Evolutionary conservation across 2,888 invertebrate genomes (phyloP).

Genomic region (Dynastes tityus): DNA sequence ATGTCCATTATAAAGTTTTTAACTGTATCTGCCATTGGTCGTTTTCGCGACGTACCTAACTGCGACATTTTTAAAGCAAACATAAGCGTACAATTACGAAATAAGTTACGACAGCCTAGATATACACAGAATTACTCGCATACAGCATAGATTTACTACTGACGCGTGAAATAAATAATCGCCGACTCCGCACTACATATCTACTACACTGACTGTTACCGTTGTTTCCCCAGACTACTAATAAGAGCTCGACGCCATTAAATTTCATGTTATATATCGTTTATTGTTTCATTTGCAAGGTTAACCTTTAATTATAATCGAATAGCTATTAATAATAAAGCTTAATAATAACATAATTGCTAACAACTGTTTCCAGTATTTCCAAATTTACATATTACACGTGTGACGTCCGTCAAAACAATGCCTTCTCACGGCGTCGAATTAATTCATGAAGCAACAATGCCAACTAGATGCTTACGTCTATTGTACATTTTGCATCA

Average conservation of each 20-base stretch:
- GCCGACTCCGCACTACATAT: too few species aligned
- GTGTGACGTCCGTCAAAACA: neutral
- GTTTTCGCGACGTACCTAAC: too few species aligned
- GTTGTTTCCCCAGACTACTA: too few species aligned
- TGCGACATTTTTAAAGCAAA: too few species aligned
- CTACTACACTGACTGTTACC: too few species aligned
- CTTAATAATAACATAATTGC: neutral
- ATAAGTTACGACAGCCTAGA: too few species aligned
- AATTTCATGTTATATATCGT: neutral
- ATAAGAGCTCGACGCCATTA: neutral
- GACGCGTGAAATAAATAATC: too few species aligned
- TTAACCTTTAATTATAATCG: slow-evolving; percentile 25
- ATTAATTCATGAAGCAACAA: neutral
- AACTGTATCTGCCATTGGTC: too few species aligned
- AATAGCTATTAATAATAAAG: slow-evolving; percentile 23
- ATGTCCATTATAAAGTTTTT: too few species aligned
- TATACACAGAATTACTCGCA: too few species aligned
- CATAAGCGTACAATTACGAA: too few species aligned
- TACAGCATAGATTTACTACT: too few species aligned
- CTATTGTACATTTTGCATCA: neutral
- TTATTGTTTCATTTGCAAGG: slow-evolving; percentile 8
- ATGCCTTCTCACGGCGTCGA: neutral
- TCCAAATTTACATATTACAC: slow-evolving; percentile 19
- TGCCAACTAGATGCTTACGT: neutral
- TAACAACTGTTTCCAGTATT: slow-evolving; percentile 4